Conservation (phyloP, 2,888 invertebrate species). For the Calliphora vomitoria region DNA sequence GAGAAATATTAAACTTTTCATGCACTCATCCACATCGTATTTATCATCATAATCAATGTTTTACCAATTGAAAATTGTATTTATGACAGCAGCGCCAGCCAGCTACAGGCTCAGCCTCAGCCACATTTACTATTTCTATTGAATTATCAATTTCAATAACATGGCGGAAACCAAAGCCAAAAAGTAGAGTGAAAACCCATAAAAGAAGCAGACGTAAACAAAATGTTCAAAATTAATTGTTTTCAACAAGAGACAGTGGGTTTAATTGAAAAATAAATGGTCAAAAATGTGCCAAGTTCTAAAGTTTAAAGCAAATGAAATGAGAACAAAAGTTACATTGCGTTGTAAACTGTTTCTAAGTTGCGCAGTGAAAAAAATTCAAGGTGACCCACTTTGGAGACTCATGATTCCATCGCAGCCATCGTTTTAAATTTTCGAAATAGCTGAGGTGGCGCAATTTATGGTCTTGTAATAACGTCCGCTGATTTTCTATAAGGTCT, state of each 20-base stretch:
- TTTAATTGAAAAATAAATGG: neutral
- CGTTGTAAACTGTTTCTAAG: no score
- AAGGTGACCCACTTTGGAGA: no score
- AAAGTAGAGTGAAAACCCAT: neutral
- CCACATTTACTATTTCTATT: constrained; percentile 24
- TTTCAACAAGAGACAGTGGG: neutral
- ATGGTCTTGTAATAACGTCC: no score
- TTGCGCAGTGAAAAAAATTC: no score
- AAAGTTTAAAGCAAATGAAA: no score
- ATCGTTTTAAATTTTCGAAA: no score
- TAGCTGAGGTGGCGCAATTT: no score
- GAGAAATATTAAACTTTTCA: neutral
- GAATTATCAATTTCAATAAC: constrained; percentile 32
- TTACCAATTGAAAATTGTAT: constrained; percentile 20
- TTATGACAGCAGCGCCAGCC: constrained; percentile 19
- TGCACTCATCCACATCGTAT: neutral
- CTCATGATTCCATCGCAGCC: no score
- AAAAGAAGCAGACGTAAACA: neutral
- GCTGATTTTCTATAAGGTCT: no score
- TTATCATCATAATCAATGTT: neutral
- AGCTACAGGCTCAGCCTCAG: neutral
- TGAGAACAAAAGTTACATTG: no score
- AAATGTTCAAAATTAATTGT: constrained; percentile 20
- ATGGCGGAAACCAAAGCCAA: neutral
- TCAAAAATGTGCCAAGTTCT: no score